Evolutionary conservation across 2,797 vertebrate species (phyloP), one percentile per base, ranked within the genome.

Genomic region (Semotilus atromaculatus): DNA sequence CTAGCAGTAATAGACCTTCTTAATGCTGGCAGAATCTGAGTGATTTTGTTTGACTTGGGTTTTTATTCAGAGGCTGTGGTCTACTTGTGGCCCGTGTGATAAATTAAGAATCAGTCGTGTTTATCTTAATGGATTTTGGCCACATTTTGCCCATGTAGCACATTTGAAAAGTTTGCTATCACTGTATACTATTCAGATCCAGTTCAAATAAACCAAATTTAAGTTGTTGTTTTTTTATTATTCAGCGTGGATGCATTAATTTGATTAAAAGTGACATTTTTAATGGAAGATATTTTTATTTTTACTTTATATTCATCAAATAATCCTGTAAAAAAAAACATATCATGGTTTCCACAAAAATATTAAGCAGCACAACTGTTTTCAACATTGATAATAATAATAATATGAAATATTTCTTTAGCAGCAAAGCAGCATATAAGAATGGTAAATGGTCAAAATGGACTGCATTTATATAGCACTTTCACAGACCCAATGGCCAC

Each of bases 11-110:
- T 88, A 86, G 67, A 71, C 40, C 76, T 72, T 84, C 83, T 88
- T 85, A 87, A 86, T 87, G 88, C 85, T 48, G 73, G 66, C 68
- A 75, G 62, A 86, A 84, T 88, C 77, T 31, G 83, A 84, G 82
- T 83, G 83, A 87, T 89, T 86, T 80, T 87, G 82, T 87, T 88
- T 89, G 86, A 88, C 88, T 84, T 75, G 68, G 62, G 86, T 66
- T 77, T 85, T 80, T 75, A 84, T 82, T 84, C n/a, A 67, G 79
- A 76, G 85, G 83, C 74, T 84, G 67, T 78, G 84, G 45, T 87
- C 66, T 62, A 62, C 68, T 79, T 83, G 76, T 74, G 81, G 77
- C 58, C 83, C 23, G 72, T 84, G 67, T 55, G 67, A 81, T 81
- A 76, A 87, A 84, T 89, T 78, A 73, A 62, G 78, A 72, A 76